phyloP scores from a whole-genome alignment of 2,113 vertebrate genomes.

The Xyrauchen texanus region DNA sequence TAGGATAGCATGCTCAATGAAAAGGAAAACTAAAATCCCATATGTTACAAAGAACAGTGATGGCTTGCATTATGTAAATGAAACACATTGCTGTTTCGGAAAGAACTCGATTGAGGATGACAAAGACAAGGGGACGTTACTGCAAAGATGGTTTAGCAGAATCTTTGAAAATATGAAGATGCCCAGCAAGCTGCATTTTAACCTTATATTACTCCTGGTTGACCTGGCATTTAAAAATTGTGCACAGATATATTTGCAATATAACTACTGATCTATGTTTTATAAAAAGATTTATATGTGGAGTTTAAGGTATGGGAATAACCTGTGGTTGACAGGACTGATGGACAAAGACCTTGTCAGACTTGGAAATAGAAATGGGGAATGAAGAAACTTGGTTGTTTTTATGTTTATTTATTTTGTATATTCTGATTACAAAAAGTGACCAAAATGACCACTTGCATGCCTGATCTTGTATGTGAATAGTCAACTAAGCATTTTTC shows the following conservation, averaged over 20 bases:
- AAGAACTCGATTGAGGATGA: conserved; percentile 11
- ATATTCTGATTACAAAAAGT: conserved; percentile 45
- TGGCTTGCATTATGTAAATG: conserved; percentile 41
- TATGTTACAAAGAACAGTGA: conserved; percentile 54
- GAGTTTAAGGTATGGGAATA: conserved; percentile 45
- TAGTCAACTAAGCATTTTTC: conserved; percentile 39
- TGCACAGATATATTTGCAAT: conserved; percentile 69
- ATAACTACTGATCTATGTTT: conserved; percentile 67
- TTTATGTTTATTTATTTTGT: conserved; percentile 55
- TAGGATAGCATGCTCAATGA: conserved; percentile 72
- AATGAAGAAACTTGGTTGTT: conserved; percentile 38
- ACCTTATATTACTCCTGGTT: conserved; percentile 62
- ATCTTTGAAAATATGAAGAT: conserved; percentile 47
- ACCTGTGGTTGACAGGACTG: not conserved
- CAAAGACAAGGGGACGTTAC: conserved; percentile 27
- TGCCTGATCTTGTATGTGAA: conserved; percentile 60
- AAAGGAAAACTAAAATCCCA: conserved; percentile 53
- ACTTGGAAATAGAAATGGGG: conserved; percentile 44
- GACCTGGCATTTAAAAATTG: conserved; percentile 68
- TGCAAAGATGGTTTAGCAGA: conserved; percentile 2
- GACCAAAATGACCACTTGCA: conserved; percentile 63
- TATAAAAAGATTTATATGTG: conserved; percentile 70
- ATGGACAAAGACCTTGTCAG: conserved; percentile 26
- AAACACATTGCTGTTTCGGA: conserved; percentile 23
- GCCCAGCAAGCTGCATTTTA: conserved; percentile 56